These are phyloP conservation scores for Sialis fuliginosa DNA, from an alignment of 2,888 invertebrate genomes.

Conservation along the genomic window DNA sequence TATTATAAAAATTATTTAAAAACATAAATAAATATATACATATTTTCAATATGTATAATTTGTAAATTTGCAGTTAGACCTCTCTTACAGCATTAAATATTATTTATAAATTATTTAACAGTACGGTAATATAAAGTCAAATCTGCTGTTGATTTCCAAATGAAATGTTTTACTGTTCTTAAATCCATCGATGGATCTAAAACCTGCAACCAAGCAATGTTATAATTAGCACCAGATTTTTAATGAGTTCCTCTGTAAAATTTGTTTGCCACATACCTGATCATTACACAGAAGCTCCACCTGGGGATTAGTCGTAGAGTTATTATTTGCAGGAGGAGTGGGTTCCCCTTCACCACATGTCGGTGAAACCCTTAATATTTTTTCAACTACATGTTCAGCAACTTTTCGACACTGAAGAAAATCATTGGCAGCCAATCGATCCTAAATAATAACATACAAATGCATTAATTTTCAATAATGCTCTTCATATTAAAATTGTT, in stretches of 20 bases:
- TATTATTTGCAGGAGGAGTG: constrained; percentile 17
- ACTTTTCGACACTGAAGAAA: constrained; percentile 98
- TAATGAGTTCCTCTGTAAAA: neutral
- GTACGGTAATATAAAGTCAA: constrained; percentile 80
- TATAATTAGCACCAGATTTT: neutral
- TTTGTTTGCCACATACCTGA: constrained; percentile 39
- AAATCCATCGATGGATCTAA: constrained; percentile 96
- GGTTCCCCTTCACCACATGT: constrained; percentile 32
- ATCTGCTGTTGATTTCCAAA: constrained; percentile 95
- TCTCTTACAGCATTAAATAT: too few relatives aligned
- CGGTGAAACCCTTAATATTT: constrained; percentile 51
- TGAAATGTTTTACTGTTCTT: constrained; percentile 91
- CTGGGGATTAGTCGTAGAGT: constrained; percentile 33
- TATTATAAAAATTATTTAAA: too few relatives aligned
- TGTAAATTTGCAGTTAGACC: too few relatives aligned
- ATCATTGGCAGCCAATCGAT: constrained; percentile 94
- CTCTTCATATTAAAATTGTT: too few relatives aligned
- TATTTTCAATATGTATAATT: too few relatives aligned
- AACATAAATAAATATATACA: too few relatives aligned
- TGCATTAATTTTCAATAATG: too few relatives aligned
- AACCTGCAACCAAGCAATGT: constrained; percentile 31
- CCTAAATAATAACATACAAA: constrained; percentile 39
- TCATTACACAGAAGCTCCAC: constrained; percentile 93
- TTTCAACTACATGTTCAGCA: constrained; percentile 95
- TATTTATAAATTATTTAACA: constrained; percentile 33